Evolutionary conservation across 2,113 vertebrate species (phyloP).

Genomic region (Monopterus albus): DNA sequence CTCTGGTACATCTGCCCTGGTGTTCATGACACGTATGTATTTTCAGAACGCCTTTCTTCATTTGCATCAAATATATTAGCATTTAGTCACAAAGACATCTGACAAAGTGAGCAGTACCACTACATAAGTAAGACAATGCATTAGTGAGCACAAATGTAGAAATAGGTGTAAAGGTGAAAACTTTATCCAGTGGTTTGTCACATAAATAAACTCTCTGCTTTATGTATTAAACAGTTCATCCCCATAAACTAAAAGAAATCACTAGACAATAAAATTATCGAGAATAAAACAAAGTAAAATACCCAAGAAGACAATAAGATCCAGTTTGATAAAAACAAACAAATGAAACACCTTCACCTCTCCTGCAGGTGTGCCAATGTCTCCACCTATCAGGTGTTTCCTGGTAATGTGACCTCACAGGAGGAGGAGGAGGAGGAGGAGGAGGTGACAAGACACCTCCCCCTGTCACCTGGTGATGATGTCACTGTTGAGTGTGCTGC

Average conservation of each 20-base stretch:
- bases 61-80: too few relatives aligned
- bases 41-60: too few relatives aligned
- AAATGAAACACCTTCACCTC: background rate
- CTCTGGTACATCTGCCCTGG: slow-evolving; percentile 84
- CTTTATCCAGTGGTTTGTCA: too few relatives aligned
- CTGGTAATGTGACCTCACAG: slow-evolving; percentile 14
- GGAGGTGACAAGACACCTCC: slow-evolving; percentile 68
- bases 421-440: slow-evolving; percentile 38
- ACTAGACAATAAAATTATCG: too few relatives aligned
- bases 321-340: background rate
- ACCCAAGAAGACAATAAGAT: background rate
- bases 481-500: slow-evolving; percentile 85
- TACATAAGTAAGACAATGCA: too few relatives aligned
- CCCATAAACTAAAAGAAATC: too few relatives aligned
- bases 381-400: background rate
- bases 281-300: background rate
- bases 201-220: too few relatives aligned
- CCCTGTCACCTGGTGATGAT: slow-evolving; percentile 58
- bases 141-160: too few relatives aligned
- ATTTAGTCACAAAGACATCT: too few relatives aligned
- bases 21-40: slow-evolving; percentile 71
- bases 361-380: slow-evolving; percentile 77
- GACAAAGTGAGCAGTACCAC: too few relatives aligned
- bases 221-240: too few relatives aligned
- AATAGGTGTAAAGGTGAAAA: too few relatives aligned